A percentile compares a stretch with the other conserved stretches of the same genome.
Conservation (phyloP, 2,888 invertebrate genomes). For the Dromius quadrimaculatus region DNA sequence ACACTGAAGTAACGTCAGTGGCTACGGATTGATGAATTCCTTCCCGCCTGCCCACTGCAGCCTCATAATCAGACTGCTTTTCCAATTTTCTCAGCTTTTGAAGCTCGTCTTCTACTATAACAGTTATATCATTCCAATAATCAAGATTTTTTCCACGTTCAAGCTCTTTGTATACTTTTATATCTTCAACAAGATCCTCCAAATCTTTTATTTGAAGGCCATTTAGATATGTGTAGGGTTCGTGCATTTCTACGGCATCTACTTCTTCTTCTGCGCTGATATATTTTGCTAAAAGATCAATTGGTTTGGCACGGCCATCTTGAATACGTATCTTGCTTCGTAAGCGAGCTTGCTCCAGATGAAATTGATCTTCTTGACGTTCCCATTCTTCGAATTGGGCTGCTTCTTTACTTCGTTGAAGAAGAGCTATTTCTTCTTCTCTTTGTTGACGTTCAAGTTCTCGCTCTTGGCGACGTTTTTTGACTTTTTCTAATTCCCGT, state of each 20-base stretch:
- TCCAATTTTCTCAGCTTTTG: slow-evolving; percentile 85
- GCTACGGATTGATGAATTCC: slow-evolving; percentile 92
- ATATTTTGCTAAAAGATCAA: slow-evolving; percentile 96
- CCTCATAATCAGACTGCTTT: slow-evolving; percentile 72
- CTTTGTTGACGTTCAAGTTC: slow-evolving; percentile 87
- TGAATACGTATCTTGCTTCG: slow-evolving; percentile 95
- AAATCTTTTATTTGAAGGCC: slow-evolving; percentile 90
- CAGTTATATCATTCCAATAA: slow-evolving; percentile 97
- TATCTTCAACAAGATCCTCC: slow-evolving; percentile 96
- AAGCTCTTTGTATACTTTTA: slow-evolving; percentile 93
- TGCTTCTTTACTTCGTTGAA: slow-evolving; percentile 90
- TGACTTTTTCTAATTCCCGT: slow-evolving; percentile 93
- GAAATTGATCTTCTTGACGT: slow-evolving; percentile 97
- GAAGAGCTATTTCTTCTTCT: slow-evolving; percentile 85
- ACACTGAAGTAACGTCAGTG: slow-evolving; percentile 88
- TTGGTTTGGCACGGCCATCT: slow-evolving; percentile 97
- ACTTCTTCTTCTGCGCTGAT: slow-evolving; percentile 91
- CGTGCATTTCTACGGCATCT: slow-evolving; percentile 97
- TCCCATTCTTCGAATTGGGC: slow-evolving; percentile 95
- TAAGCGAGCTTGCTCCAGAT: slow-evolving; percentile 94
- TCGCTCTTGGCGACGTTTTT: slow-evolving; percentile 88
- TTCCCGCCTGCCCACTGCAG: slow-evolving; percentile 68
- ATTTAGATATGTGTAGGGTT: slow-evolving; percentile 95
- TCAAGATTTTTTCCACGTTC: slow-evolving; percentile 89
- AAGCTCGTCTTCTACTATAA: slow-evolving; percentile 93